Conservation (phyloP, 1,140 invertebrate species). For the Drosophila navojoa region DNA sequence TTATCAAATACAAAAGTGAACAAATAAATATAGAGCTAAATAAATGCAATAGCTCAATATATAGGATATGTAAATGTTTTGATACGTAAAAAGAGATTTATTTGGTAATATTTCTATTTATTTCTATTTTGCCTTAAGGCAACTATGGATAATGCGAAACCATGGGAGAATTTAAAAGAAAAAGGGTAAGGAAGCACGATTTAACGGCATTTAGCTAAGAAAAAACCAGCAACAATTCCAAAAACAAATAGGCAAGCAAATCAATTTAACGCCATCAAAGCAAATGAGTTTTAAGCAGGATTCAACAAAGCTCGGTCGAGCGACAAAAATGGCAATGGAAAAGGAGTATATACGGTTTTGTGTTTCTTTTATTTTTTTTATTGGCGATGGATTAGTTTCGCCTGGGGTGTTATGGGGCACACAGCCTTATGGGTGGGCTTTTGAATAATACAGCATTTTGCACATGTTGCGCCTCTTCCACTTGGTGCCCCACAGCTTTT, state of each 20-base stretch:
- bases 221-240: not conserved
- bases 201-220: conserved; percentile 34
- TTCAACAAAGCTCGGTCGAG: conserved; percentile 58
- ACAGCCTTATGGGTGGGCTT: conserved; percentile 38
- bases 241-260: conserved; percentile 60
- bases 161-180: not conserved
- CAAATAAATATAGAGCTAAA: no score
- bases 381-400: conserved; percentile 5
- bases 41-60: no score
- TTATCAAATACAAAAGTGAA: no score
- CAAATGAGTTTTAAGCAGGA: conserved; percentile 70
- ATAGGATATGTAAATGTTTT: no score
- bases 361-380: not conserved
- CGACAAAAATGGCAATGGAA: conserved; percentile 52
- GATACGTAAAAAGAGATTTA: no score
- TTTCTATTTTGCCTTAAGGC: no score
- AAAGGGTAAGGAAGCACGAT: not conserved
- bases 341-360: conserved; percentile 18
- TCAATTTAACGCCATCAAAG: conserved; percentile 70
- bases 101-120: no score
- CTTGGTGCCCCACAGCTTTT: conserved; percentile 3
- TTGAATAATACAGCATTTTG: conserved; percentile 55
- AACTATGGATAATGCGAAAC: no score
- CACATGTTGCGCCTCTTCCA: conserved; percentile 41
- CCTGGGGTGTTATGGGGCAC: conserved; percentile 3